A percentile compares a stretch with the other conserved stretches of the same genome.
Conservation (phyloP, 2,113 vertebrate species). For the Glareola pratincola region DNA sequence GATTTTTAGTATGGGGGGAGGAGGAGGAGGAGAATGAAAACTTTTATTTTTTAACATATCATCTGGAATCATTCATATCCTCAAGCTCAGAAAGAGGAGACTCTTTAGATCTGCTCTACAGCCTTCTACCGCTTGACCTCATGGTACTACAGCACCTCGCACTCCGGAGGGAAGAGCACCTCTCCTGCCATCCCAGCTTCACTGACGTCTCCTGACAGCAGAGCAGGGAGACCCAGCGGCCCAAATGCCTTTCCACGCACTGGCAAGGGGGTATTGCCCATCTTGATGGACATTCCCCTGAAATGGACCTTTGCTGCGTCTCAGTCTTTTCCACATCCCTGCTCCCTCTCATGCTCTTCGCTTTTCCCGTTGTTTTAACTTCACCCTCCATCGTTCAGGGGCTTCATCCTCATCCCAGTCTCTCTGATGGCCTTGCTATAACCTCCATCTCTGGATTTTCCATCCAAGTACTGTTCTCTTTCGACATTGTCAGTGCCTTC, state of each 20-base stretch:
- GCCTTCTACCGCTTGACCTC: background rate
- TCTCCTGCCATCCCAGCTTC: background rate
- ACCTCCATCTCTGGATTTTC: background rate
- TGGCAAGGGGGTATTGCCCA: background rate
- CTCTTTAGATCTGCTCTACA: background rate
- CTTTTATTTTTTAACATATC: background rate
- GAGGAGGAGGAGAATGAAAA: background rate
- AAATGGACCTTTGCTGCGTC: background rate
- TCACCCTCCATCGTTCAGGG: background rate
- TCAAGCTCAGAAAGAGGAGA: background rate
- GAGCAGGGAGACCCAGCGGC: background rate
- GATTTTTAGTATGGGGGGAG: background rate
- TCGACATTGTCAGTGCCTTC: background rate
- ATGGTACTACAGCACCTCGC: accelerated
- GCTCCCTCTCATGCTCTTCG: background rate
- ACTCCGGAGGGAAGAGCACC: background rate
- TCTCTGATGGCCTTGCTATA: background rate
- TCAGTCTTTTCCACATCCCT: background rate
- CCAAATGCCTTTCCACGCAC: background rate
- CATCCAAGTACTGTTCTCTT: background rate
- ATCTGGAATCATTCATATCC: background rate
- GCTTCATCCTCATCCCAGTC: background rate
- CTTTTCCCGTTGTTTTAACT: background rate
- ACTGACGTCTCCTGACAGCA: background rate
- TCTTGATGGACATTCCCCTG: background rate